phyloP scores from a whole-genome alignment of 2,113 vertebrate genomes.

The Okapia johnstoni region DNA sequence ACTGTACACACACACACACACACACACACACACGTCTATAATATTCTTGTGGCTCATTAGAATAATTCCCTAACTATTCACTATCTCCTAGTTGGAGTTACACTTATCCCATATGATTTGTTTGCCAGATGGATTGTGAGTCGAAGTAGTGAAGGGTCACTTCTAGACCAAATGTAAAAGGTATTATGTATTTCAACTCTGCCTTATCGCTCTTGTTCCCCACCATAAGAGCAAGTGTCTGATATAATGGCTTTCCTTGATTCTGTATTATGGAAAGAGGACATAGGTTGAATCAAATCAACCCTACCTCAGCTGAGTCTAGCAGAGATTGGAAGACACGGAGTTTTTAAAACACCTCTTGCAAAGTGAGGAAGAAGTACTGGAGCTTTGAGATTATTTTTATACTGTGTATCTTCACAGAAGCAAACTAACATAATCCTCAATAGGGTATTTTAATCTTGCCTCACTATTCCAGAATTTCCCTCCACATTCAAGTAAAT shows the following conservation, averaged over 20 bases:
- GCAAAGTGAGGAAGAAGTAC: background rate
- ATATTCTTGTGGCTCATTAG: background rate
- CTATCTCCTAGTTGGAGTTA: background rate
- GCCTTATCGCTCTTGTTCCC: background rate
- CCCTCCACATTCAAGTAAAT: background rate
- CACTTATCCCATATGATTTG: background rate
- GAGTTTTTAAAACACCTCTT: background rate
- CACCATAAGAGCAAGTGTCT: background rate
- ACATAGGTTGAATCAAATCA: background rate
- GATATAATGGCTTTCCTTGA: background rate
- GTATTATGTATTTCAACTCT: background rate
- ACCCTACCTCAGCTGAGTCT: background rate
- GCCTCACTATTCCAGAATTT: background rate
- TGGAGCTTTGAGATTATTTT: background rate
- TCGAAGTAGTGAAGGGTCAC: background rate
- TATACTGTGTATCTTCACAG: background rate
- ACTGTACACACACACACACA: background rate
- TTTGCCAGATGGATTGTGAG: background rate
- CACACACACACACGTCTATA: background rate
- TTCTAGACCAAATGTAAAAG: background rate
- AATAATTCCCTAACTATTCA: background rate
- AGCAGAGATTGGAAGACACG: background rate
- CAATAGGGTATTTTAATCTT: background rate
- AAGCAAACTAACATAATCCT: background rate
- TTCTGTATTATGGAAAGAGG: background rate